Percentiles rank a stretch among this genome's conserved stretches.
These are phyloP conservation scores for Byasa hedistus DNA, from an alignment of 2,888 invertebrate species.

Conservation along the genomic window DNA sequence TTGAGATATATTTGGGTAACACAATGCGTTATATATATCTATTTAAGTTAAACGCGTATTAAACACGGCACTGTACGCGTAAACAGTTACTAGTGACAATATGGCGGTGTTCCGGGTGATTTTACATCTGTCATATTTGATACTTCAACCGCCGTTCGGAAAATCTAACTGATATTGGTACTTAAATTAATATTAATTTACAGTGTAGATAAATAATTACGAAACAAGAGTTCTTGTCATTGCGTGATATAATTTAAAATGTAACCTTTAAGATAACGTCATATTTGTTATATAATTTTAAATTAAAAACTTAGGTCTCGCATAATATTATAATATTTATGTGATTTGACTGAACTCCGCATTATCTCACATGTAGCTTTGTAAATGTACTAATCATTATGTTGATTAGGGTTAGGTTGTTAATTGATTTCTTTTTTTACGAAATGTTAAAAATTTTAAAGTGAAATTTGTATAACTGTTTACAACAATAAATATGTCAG, in stretches of 20 bases:
- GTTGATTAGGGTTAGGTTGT: constrained; percentile 76
- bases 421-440: constrained; percentile 70
- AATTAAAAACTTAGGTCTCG: constrained; percentile 40
- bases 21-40: constrained; percentile 35
- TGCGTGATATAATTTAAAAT: constrained; percentile 63
- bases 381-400: constrained; percentile 54
- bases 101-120: constrained; percentile 52
- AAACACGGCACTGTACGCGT: constrained; percentile 48
- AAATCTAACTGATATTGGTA: constrained; percentile 21
- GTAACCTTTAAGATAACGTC: constrained; percentile 43
- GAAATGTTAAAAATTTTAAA: constrained; percentile 62
- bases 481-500: constrained; percentile 74
- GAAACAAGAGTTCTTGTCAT: constrained; percentile 66
- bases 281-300: constrained; percentile 46
- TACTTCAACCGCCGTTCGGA: constrained; percentile 51
- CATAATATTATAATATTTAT: constrained; percentile 44
- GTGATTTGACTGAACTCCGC: constrained; percentile 77
- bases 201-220: constrained; percentile 49
- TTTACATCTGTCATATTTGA: constrained; percentile 66
- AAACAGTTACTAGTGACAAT: constrained; percentile 51
- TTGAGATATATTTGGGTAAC: constrained; percentile 42
- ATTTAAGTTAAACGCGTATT: constrained; percentile 56
- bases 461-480: constrained; percentile 73
- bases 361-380: constrained; percentile 54
- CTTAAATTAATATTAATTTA: constrained; percentile 49